phyloP scores from a whole-genome alignment of 2,888 invertebrate species.

The Bugula neritina region DNA sequence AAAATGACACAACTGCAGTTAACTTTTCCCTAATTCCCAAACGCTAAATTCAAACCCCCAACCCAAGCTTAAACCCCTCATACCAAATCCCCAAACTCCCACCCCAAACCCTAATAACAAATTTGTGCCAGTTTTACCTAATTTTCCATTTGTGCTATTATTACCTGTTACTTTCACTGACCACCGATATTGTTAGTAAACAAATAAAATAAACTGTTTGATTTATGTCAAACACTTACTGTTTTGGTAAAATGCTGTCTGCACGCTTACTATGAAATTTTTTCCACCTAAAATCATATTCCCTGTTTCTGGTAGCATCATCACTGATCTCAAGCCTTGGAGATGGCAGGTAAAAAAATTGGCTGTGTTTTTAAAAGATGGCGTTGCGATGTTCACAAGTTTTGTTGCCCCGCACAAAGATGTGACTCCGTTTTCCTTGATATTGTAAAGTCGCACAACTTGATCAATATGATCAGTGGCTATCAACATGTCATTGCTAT shows the following conservation, averaged over 20 bases:
- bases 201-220: neutral
- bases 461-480: neutral
- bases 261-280: neutral
- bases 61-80: neutral
- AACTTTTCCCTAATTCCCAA: neutral
- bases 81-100: neutral
- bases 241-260: neutral
- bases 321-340: neutral
- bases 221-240: neutral
- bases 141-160: neutral
- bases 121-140: too few relatives aligned
- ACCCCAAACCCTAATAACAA: too few relatives aligned
- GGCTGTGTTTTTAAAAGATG: neutral
- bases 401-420: neutral
- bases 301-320: neutral
- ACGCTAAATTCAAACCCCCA: neutral
- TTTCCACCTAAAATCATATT: neutral
- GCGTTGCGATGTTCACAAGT: neutral
- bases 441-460: neutral
- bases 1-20: neutral
- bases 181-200: neutral
- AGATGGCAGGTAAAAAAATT: neutral
- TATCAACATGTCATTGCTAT: neutral
- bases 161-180: neutral
- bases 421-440: neutral